Conservation (phyloP, 2,113 vertebrate species). For the Rostratula benghalensis region DNA sequence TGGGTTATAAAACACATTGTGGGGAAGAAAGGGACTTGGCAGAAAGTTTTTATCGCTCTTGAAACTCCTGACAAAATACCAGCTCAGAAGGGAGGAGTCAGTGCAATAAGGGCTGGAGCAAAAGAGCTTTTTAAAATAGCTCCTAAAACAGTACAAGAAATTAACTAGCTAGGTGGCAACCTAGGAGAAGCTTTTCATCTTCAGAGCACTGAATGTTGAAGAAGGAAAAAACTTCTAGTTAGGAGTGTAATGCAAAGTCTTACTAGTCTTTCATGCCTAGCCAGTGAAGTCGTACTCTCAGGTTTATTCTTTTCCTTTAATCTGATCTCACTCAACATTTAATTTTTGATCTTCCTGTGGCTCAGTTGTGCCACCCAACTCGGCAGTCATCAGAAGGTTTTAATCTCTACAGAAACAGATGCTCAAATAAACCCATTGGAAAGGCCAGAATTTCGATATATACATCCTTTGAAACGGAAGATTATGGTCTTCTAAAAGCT, state of each 20-base stretch:
- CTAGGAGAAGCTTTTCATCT: constrained; percentile 38
- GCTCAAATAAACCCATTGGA: neutral
- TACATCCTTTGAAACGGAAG: constrained; percentile 20
- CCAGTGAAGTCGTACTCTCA: neutral
- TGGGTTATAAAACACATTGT: constrained; percentile 70
- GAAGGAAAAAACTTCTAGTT: neutral
- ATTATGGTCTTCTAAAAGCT: constrained; percentile 25
- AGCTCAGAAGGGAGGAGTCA: constrained; percentile 56
- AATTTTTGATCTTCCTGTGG: neutral
- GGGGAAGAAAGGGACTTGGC: constrained; percentile 69
- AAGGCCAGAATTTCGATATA: neutral
- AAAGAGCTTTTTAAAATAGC: constrained; percentile 35
- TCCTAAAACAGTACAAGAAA: constrained; percentile 26
- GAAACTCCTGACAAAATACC: constrained; percentile 63
- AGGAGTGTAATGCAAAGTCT: neutral
- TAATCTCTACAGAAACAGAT: constrained; percentile 35
- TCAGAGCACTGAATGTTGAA: neutral
- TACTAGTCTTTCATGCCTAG: neutral
- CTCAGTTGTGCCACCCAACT: neutral
- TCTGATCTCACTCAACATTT: neutral
- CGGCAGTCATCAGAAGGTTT: constrained; percentile 5
- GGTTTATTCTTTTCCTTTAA: neutral
- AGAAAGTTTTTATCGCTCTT: constrained; percentile 61
- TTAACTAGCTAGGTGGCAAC: constrained; percentile 58
- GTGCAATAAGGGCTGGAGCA: neutral